Base-by-base conservation (phyloP, 1,140 invertebrate species). In the Platorchestia sp. region DNA sequence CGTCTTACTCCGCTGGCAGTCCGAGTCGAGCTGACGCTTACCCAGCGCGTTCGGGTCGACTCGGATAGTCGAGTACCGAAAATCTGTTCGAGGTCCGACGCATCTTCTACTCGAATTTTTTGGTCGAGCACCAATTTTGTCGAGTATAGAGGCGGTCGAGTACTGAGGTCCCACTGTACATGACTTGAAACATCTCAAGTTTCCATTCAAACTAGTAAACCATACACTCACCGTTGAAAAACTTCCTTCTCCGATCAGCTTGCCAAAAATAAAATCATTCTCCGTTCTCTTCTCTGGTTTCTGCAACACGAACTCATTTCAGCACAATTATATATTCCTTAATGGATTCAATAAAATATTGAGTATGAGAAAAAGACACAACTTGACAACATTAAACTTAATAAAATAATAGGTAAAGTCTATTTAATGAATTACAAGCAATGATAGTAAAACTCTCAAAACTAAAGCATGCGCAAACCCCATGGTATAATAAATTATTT, bases 241-340 rank as follows among this genome's bases (percentile, higher is more conserved):
- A 97, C 99, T 99, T 95, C 99, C 99, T 97, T 99, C 99, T 96
- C 99, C 99, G 96, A 99, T 98, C 95, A 99, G 98, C 97, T 99
- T 99, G 51, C 99, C 99, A 97, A 99, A 99, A 96, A 99, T 98
- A 97, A 99, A 99, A 97, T 99, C 99, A 96, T 98, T 98, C 41
- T 96, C 96, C 95, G 96, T 95, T 43, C 96, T 75, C 47, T 96
- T 96, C 42, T 95, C 96, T 42, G 6, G 91, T 40, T 16, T 93
- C 91, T 93, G 91, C 16, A 93, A 93, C 10, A 93, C 45, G 47
- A 93, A 93, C 44, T 43, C 42, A 16, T 0, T 45, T 90, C 87
- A 90, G 44, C 5, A 43, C 41, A 90, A 90, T 7, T 14, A 42
- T 42, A 6, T 40, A 14, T 42, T n/a, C 7, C 5, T 87, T n/a